Base-by-base conservation (phyloP, 53 echinoderm and acorn worm genomes). In the Holothuria scabra region DNA sequence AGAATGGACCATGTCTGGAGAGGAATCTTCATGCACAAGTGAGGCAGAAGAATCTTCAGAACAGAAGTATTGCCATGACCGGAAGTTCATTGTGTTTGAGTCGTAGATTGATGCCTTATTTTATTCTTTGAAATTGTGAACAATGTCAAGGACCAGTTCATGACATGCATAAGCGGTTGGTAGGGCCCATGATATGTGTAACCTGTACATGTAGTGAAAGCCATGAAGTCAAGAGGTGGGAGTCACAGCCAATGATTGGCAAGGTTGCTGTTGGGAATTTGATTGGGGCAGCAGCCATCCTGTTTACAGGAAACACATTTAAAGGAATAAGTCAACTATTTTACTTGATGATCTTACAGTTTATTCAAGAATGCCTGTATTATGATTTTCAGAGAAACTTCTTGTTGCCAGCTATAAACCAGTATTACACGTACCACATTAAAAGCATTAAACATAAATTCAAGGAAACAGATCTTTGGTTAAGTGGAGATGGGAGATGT, bases 241-340 rank as follows among this genome's bases (percentile, higher is more conserved):
- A 84, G 12, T 89, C 89, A 41, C 89, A 89, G 78, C 84, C 89
- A 28, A 76, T 18, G 23, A 86, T 90, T 33, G 79, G 87, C 5
- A 74, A 76, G 46, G 74, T 65, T 0, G 66, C 90, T 12, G 79
- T 76, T 31, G 90, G 83, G 3, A 87, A 87, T 46, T 28, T 90
- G 7, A 46, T 84, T 0, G 64, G 65, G 20, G 19, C 87, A 58
- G 32, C 74, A 8, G 31, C 74, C 5, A 74, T 84, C 31, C 84
- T 84, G n/a, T 88, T 88, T 31, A 72, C 37, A 56, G 86, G 78
- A 26, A 59, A 61, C 58, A 75, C 85, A 1, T 85, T 61, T 49
- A 74, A 20, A 23, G 19, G 56, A 1, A 59, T 76, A 9, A 30
- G 59, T 12, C 34, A 76, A 12, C 58, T 79, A 46, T 60, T 46